Conservation (phyloP, 2,113 vertebrate genomes). For the Myrmecobius fasciatus region DNA sequence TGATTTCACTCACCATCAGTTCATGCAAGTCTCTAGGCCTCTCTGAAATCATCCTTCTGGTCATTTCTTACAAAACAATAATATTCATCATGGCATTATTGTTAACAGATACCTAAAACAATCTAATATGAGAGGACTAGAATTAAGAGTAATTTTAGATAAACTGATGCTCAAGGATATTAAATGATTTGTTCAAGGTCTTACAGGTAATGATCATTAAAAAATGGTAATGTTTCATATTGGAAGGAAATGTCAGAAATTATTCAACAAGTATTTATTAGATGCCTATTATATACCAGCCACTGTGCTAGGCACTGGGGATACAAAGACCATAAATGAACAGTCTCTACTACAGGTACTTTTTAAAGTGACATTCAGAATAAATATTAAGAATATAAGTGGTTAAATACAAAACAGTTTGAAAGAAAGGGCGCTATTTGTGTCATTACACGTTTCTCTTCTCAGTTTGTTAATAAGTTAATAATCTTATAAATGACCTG, state of each 20-base stretch:
- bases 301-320: neutral
- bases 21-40: no score
- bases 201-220: neutral
- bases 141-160: neutral
- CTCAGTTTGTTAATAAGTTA: no score
- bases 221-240: neutral
- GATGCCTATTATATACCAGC: neutral
- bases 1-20: no score
- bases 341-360: neutral
- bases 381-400: neutral
- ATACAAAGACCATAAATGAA: neutral
- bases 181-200: neutral
- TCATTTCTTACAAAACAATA: no score
- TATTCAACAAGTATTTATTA: neutral
- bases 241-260: neutral
- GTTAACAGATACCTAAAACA: neutral
- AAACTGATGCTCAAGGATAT: neutral
- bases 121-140: neutral
- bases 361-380: neutral
- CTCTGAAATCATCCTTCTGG: no score
- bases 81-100: no score
- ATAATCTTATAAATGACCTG: no score
- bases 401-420: neutral
- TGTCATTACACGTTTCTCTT: no score
- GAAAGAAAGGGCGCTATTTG: neutral